phyloP scores from a whole-genome alignment of 2,888 invertebrate species.

The Drosophila parthenogenetica region DNA sequence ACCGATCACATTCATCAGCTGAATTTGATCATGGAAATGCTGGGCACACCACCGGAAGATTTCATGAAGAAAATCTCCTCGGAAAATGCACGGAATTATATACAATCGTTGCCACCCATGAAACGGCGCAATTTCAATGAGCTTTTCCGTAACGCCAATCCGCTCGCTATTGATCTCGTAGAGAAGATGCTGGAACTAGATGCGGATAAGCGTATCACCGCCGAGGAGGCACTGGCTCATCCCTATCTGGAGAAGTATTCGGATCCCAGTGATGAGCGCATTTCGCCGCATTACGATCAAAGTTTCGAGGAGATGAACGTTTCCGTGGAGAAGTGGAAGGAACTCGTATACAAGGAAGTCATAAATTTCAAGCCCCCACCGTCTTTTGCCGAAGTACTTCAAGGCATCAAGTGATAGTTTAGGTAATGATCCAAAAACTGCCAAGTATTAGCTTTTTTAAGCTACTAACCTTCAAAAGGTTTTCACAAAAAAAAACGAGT shows the following conservation, averaged over 20 bases:
- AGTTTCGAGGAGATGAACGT: constrained; percentile 98
- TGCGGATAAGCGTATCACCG: constrained; percentile 95
- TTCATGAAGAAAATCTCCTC: constrained; percentile 98
- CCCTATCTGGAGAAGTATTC: constrained; percentile 94
- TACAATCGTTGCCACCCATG: constrained; percentile 93
- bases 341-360: constrained; percentile 92
- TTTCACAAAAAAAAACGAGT: not conserved
- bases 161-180: constrained; percentile 95
- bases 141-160: constrained; percentile 96
- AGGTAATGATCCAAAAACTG: not conserved
- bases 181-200: constrained; percentile 98
- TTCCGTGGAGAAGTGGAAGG: constrained; percentile 95
- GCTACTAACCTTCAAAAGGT: not conserved
- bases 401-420: constrained; percentile 44
- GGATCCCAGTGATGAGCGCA: constrained; percentile 97
- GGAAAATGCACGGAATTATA: constrained; percentile 98
- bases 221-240: constrained; percentile 86
- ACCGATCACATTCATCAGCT: constrained; percentile 99
- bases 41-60: constrained; percentile 97
- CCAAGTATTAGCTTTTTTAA: constrained; percentile 27
- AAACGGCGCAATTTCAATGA: constrained; percentile 94
- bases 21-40: constrained; percentile 98
- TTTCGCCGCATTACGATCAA: constrained; percentile 95
- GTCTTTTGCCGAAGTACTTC: constrained; percentile 68
- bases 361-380: constrained; percentile 90